Conservation (phyloP, 1,140 invertebrate genomes). For the Antheraea pernyi region DNA sequence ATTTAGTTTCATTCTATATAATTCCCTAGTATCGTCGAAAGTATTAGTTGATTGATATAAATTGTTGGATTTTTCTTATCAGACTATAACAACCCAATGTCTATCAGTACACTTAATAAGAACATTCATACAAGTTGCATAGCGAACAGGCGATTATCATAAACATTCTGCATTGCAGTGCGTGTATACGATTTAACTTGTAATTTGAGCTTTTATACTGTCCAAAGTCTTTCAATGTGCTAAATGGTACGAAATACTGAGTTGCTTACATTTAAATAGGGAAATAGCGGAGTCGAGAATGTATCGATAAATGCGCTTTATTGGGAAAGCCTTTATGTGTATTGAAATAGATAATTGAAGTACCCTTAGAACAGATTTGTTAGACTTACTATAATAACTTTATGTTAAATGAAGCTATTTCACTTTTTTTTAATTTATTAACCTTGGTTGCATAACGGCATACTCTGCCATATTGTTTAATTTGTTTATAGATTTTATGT, state of each 20-base stretch:
- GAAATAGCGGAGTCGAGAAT: neutral
- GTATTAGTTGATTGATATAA: no score
- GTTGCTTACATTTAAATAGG: neutral
- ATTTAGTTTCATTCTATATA: no score
- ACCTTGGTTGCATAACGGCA: no score
- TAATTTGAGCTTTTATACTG: slow-evolving; percentile 31
- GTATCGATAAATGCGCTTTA: neutral
- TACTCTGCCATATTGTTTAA: no score
- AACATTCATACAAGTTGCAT: slow-evolving; percentile 22
- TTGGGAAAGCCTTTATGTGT: neutral
- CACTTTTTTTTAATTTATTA: no score
- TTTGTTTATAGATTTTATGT: no score
- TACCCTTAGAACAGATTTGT: neutral
- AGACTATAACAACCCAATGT: neutral
- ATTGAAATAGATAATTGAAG: neutral
- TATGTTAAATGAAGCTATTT: no score
- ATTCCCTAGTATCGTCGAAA: no score
- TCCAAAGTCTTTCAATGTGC: slow-evolving; percentile 1
- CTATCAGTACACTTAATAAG: neutral
- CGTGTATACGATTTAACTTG: slow-evolving; percentile 26
- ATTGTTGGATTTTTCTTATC: neutral
- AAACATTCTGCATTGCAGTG: slow-evolving; percentile 32
- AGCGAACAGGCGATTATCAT: slow-evolving; percentile 27
- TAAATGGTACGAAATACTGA: neutral
- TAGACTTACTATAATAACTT: no score